A percentile compares a stretch with the other conserved stretches of the same genome.
Conservation (phyloP, 1,140 invertebrate genomes). For the Pinna nobilis region DNA sequence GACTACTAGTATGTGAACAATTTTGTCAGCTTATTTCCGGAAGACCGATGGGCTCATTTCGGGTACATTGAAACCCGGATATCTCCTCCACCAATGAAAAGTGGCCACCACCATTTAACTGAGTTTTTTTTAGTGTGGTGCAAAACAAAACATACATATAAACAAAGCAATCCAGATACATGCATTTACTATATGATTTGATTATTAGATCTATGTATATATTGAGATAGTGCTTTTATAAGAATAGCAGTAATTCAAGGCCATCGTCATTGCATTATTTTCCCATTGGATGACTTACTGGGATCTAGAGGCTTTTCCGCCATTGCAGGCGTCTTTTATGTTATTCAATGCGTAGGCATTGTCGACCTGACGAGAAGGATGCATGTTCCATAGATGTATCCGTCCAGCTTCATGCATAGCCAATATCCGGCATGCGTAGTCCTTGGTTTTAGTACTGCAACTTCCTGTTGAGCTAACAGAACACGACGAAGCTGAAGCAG, state of each 20-base stretch:
- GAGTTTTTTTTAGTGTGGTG: too few species aligned
- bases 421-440: slow-evolving; percentile 56
- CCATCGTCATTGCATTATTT: neutral
- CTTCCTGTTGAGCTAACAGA: slow-evolving; percentile 28
- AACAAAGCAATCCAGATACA: too few species aligned
- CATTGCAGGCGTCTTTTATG: slow-evolving; percentile 57
- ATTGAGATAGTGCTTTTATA: too few species aligned
- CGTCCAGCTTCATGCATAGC: slow-evolving; percentile 40
- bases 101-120: too few species aligned
- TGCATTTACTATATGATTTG: too few species aligned
- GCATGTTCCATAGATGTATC: slow-evolving; percentile 47
- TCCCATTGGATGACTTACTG: slow-evolving; percentile 38
- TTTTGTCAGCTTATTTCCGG: too few species aligned
- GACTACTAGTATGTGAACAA: too few species aligned
- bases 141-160: neutral
- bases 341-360: slow-evolving; percentile 62
- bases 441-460: slow-evolving; percentile 45
- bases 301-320: slow-evolving; percentile 51
- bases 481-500: slow-evolving; percentile 28
- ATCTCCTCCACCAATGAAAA: too few species aligned
- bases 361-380: slow-evolving; percentile 60
- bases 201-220: too few species aligned
- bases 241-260: neutral
- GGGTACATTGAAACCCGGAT: too few species aligned
- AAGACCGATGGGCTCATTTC: too few species aligned